Percentiles rank a stretch among this genome's conserved stretches.
These are phyloP conservation scores for Zootermopsis nevadensis DNA, from an alignment of 2,888 invertebrate genomes.

Conservation along the genomic window DNA sequence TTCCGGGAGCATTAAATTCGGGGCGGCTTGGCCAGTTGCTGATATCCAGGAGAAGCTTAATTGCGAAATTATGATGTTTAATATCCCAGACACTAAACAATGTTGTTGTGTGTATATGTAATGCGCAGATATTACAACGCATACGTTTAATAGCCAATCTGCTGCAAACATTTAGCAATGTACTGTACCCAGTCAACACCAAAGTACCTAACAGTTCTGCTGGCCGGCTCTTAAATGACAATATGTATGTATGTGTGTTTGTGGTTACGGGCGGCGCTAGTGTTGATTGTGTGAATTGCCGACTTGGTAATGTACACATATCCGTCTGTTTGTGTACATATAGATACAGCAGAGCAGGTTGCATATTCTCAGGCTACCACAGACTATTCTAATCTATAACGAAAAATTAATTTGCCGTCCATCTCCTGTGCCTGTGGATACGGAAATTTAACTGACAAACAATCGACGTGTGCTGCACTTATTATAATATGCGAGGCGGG, in stretches of 20 bases:
- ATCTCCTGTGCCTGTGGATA: neutral
- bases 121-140: constrained; percentile 17
- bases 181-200: constrained; percentile 9
- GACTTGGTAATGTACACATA: constrained; percentile 50
- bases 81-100: neutral
- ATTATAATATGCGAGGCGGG: too few relatives aligned
- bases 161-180: constrained; percentile 35
- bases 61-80: constrained; percentile 16
- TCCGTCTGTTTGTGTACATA: constrained; percentile 35
- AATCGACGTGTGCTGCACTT: too few relatives aligned
- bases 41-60: neutral
- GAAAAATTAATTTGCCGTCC: neutral
- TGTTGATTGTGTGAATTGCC: constrained; percentile 53
- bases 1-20: too few relatives aligned
- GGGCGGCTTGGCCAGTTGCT: too few relatives aligned
- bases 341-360: constrained; percentile 22
- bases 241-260: constrained; percentile 52
- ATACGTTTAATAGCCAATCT: constrained; percentile 24
- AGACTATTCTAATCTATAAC: neutral
- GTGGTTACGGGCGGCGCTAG: constrained; percentile 32
- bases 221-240: constrained; percentile 45
- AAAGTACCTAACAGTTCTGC: neutral
- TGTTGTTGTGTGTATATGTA: constrained; percentile 21
- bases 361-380: neutral
- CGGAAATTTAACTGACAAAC: neutral